Evolutionary conservation across 2,113 vertebrate genomes (phyloP).

Genomic region (Channa argus): DNA sequence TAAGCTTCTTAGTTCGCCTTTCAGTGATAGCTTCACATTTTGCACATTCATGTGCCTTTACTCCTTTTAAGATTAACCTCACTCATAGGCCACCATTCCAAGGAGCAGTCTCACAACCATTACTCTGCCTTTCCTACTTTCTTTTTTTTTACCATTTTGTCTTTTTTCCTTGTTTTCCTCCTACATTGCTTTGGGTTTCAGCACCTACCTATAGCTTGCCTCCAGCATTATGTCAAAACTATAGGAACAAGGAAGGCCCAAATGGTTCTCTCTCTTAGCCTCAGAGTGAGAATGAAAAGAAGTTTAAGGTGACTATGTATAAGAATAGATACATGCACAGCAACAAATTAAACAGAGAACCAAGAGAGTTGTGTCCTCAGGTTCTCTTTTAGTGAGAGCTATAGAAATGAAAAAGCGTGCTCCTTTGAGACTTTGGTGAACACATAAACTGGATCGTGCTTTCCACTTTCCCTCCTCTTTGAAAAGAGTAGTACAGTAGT

Average conservation of each 20-base stretch:
- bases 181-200: constrained; percentile 5
- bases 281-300: background rate
- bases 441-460: background rate
- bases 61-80: constrained; percentile 5
- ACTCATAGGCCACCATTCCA: constrained; percentile 41
- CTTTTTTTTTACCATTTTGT: constrained; percentile 12
- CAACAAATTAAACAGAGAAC: no score
- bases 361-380: background rate
- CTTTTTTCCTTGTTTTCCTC: constrained; percentile 39
- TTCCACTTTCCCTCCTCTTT: background rate
- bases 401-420: constrained; percentile 5
- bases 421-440: constrained; percentile 13
- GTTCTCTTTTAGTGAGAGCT: constrained; percentile 1
- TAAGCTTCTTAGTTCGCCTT: background rate
- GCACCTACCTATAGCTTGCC: constrained; percentile 24
- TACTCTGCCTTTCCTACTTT: background rate
- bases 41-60: constrained; percentile 27
- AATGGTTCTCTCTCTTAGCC: constrained; percentile 28
- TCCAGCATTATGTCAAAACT: constrained; percentile 62
- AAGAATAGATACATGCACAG: background rate
- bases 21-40: constrained; percentile 5
- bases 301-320: background rate
- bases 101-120: constrained; percentile 7
- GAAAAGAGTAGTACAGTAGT: background rate
- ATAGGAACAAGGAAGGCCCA: constrained; percentile 46